phyloP scores from a whole-genome alignment of 2,797 vertebrate genomes.

The Oryzias sinensis region DNA sequence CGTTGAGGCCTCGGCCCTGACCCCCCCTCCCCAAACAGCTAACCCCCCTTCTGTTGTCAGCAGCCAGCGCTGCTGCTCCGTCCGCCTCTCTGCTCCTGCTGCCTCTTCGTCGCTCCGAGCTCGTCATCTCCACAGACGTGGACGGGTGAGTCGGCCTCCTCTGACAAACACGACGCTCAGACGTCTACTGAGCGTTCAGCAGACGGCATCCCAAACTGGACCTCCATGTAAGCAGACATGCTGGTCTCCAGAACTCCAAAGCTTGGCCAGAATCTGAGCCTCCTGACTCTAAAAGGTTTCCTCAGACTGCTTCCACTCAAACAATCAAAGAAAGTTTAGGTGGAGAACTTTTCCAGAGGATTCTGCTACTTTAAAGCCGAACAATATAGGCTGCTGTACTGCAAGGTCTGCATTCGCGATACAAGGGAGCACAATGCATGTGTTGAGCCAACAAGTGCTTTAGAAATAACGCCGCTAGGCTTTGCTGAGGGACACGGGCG shows the following conservation, averaged over 20 bases:
- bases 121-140: constrained; percentile 8
- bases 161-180: not conserved
- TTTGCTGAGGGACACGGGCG: constrained; percentile 36
- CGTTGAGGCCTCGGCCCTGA: constrained; percentile 13
- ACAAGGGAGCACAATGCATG: constrained; percentile 67
- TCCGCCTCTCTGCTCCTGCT: constrained; percentile 33
- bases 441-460: constrained; percentile 65
- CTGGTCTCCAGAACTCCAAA: no score
- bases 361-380: constrained; percentile 63
- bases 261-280: no score
- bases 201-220: not conserved
- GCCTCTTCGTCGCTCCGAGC: constrained; percentile 5
- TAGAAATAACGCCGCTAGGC: constrained; percentile 54
- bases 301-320: constrained; percentile 3
- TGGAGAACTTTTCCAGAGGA: constrained; percentile 54
- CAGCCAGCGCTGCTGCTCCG: constrained; percentile 31
- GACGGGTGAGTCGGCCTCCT: constrained; percentile 57
- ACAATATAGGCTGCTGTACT: constrained; percentile 68
- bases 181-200: not conserved
- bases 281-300: no score
- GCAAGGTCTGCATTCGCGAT: constrained; percentile 73
- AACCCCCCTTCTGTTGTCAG: constrained; percentile 42
- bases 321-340: constrained; percentile 22
- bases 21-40: constrained; percentile 18
- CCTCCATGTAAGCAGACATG: no score